These are phyloP conservation scores for Salmo trutta DNA, from an alignment of 2,797 vertebrate species.

Conservation along the genomic window DNA sequence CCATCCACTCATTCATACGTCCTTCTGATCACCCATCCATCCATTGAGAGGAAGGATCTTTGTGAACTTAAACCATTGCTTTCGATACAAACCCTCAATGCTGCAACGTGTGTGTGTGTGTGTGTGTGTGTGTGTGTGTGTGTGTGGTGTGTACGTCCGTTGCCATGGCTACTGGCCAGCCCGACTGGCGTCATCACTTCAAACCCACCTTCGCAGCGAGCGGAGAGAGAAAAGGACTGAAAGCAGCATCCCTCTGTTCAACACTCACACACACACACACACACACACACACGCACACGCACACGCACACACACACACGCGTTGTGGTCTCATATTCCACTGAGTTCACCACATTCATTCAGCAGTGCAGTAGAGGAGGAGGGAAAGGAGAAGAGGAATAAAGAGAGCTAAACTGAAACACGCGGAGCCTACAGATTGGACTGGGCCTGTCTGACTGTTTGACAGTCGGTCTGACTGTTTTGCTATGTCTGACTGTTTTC, in stretches of 20 bases:
- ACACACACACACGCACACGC: neutral
- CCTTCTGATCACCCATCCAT: too few relatives aligned
- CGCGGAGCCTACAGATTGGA: constrained; percentile 63
- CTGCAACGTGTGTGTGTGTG: constrained; percentile 4
- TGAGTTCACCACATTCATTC: constrained; percentile 58
- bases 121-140: too few relatives aligned
- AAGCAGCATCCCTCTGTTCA: constrained; percentile 52
- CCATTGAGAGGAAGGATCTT: neutral
- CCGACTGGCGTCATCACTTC: constrained; percentile 69
- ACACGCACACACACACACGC: constrained; percentile 18
- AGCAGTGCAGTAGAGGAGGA: constrained; percentile 41
- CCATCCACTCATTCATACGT: too few relatives aligned
- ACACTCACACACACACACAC: neutral
- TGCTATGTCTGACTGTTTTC: too few relatives aligned
- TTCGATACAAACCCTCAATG: neutral
- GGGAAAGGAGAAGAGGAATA: neutral
- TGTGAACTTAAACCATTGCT: neutral
- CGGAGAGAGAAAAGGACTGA: constrained; percentile 55
- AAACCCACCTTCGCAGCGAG: constrained; percentile 70
- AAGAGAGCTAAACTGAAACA: constrained; percentile 10
- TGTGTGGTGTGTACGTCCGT: constrained; percentile 28
- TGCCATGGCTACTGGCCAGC: constrained; percentile 60
- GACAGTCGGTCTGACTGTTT: too few relatives aligned
- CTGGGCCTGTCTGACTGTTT: constrained; percentile 25
- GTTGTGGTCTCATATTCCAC: constrained; percentile 58